Base-by-base conservation (phyloP, 2,888 invertebrate species). In the Biston stratarius region DNA sequence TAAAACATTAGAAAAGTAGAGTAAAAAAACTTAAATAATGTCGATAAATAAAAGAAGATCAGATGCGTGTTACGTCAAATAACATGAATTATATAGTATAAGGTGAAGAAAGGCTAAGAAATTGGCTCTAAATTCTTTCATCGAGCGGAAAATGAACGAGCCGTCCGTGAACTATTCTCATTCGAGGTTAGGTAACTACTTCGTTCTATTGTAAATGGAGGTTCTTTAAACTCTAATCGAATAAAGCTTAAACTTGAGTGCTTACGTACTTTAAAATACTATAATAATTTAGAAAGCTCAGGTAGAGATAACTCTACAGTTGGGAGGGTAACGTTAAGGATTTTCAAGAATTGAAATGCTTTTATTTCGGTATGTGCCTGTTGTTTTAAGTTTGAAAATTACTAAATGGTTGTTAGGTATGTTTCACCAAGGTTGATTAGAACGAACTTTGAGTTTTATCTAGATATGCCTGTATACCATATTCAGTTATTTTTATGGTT, bases 121-220 rank as follows among this genome's bases (percentile, higher is more conserved):
- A 74, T 76, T 76, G 72, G 74, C 69, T 78, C 52, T 62, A 73
- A 73, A 75, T 74, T 76, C 74, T 73, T 77, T 75, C 69, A 71
- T 70, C 69, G 69, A 73, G 74, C 62, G 55, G 59, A 74, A 80
- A 79, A 80, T 78, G 74, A 73, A 74, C 74, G 74, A 57, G 51
- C 70, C 71, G 64, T 72, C 62, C 64, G 68, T 59, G 74, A 76
- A 76, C 76, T 75, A 75, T 74, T 71, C 67, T 65, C 64, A 62
- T 56, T 34, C 15, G 51, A 56, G 56, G 56, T 64, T 60, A 64
- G 38, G 60, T 59, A 63, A 53, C 58, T 62, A 36, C 40, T 8
- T 55, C 38, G 15, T 48, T 49, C 6, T 53, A 11, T 61, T 61
- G 60, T 55, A 60, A 64, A 58, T 59, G 59, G 64, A 24, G 59